Conservation (phyloP, 2,113 vertebrate genomes). For the Taurulus bubalis region DNA sequence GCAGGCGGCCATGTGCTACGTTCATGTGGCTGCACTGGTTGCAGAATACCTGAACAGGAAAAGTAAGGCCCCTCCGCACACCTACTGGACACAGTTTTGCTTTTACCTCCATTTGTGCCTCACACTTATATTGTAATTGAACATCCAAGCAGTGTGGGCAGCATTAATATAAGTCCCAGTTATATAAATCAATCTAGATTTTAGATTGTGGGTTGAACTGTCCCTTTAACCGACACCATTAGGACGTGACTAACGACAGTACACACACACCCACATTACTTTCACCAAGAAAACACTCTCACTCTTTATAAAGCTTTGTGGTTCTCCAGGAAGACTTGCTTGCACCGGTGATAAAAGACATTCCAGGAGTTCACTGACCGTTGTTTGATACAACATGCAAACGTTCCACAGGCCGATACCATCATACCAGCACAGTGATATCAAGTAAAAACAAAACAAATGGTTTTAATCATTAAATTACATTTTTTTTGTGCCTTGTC, state of each 20-base stretch:
- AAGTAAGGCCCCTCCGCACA: slow-evolving; percentile 85
- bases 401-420: neutral
- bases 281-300: neutral
- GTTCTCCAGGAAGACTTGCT: neutral
- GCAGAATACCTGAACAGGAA: slow-evolving; percentile 96
- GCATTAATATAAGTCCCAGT: neutral
- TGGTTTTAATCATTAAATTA: neutral
- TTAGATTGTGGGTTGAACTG: neutral
- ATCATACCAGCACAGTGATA: neutral
- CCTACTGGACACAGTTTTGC: neutral
- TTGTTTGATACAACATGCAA: slow-evolving; percentile 23
- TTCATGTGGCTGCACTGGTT: slow-evolving; percentile 94
- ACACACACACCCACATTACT: neutral
- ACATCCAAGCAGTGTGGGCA: neutral
- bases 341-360: slow-evolving; percentile 8
- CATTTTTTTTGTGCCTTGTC: neutral
- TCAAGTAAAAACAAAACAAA: slow-evolving; percentile 13
- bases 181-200: neutral
- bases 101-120: neutral
- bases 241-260: neutral
- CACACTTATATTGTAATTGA: neutral
- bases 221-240: neutral
- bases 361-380: neutral
- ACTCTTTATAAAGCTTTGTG: neutral
- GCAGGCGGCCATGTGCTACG: slow-evolving; percentile 96